Base-by-base conservation (phyloP, 1,140 invertebrate species). In the Drosophila santomea region DNA sequence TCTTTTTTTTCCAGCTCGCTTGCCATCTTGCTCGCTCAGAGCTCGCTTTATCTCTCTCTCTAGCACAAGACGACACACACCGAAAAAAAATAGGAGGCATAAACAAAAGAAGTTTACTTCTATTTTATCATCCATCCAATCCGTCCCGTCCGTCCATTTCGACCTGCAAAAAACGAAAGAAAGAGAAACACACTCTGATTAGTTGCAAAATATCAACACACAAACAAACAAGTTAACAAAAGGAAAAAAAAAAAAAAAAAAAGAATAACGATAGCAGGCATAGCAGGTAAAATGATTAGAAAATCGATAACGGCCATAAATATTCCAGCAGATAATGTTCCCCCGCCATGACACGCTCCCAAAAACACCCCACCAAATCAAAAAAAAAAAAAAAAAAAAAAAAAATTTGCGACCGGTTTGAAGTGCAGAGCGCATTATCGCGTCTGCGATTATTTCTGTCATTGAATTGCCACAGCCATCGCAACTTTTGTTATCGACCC, bases 281-380 rank as follows among this genome's bases (percentile, higher is more conserved):
- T 60, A 61, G 56, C 63, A 67, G 63, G 63, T 64, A 63, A 64
- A 35, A 45, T 57, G 67, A 71, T 71, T 69, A 71, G 64, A 71
- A 71, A 71, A 71, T 71, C 67, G 67, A 71, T 71, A 71, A 71
- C 47, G 64, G 63, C 67, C 67, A 69, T 71, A 71, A 71, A 71
- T 71, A 71, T 47, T 71, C 51, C 48, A 71, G 35, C 54, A 57
- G 67, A 71, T 71, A 71, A 69, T 69, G 67, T 41, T 15, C 35
- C 43, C 41, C 20, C 41, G n/a, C n/a, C 17, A 17, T 17, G 8
- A 1, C 8, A 7, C 14, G 17, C n/a, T 17, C 23, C 55, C 55
- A 7, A 17, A 43, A 20, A n/a, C 12, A 28, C 57, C 41, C 20
- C 15, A 12, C 11, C 25, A 43, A 17, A 56, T 17, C 15, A 11